Percentiles rank a stretch among this genome's conserved stretches.
These are phyloP conservation scores for Thamnophis elegans DNA, from an alignment of 2,797 vertebrate species.

Conservation along the genomic window DNA sequence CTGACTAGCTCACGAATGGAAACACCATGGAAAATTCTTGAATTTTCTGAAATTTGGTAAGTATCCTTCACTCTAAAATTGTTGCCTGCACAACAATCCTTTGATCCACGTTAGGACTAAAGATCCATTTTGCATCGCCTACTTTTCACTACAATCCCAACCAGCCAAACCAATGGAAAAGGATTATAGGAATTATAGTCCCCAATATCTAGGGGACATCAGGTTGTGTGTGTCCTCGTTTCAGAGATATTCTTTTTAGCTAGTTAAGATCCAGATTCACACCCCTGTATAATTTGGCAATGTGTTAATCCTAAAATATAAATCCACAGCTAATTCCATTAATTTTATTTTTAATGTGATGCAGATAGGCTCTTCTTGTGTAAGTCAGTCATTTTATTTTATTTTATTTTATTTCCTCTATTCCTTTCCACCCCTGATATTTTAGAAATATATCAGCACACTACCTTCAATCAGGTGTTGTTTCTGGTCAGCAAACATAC, in stretches of 20 bases:
- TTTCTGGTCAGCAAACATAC: slow-evolving; percentile 37
- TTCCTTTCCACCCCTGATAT: not conserved
- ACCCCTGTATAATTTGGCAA: not conserved
- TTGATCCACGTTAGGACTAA: not conserved
- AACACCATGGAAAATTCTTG: not conserved
- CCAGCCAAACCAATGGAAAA: not conserved
- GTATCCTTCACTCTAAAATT: not conserved
- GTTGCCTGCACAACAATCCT: not conserved
- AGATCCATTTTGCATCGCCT: not conserved
- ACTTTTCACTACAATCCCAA: not conserved
- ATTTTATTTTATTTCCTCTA: not conserved
- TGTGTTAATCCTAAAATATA: not conserved
- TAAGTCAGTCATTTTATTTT: not conserved
- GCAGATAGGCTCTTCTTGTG: not conserved
- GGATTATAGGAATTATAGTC: not conserved
- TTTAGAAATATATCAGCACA: slow-evolving; percentile 17
- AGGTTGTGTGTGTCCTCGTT: not conserved
- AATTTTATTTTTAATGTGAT: slow-evolving; percentile 5
- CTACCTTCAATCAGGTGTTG: slow-evolving; percentile 7
- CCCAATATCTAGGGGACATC: not conserved
- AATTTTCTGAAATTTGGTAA: not conserved
- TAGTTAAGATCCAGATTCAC: not conserved
- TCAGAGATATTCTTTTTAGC: not conserved
- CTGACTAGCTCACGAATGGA: not conserved
- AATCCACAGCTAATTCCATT: not conserved